phyloP scores from a whole-genome alignment of 1,140 invertebrate species.

The Drosophila punjabiensis region DNA sequence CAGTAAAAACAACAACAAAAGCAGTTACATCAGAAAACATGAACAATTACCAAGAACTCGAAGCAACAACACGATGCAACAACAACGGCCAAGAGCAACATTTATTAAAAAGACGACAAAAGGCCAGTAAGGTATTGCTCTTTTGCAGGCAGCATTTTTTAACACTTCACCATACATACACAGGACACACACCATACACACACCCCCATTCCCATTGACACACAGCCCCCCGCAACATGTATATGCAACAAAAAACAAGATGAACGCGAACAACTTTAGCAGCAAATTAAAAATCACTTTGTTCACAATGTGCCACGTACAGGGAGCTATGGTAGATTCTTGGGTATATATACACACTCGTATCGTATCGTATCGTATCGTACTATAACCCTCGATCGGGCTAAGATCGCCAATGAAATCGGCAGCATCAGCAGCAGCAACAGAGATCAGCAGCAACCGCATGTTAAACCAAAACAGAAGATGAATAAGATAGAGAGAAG shows the following conservation, averaged over 20 bases:
- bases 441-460: conserved; percentile 40
- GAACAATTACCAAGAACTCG: conserved; percentile 11
- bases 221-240: conserved; percentile 31
- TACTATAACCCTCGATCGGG: conserved; percentile 30
- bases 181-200: conserved; percentile 43
- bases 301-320: conserved; percentile 67
- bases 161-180: neutral
- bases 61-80: conserved; percentile 14
- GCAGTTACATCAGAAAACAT: conserved; percentile 7
- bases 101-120: conserved; percentile 49
- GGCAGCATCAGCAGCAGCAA: conserved; percentile 37
- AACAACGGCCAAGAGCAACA: conserved; percentile 49
- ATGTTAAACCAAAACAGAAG: conserved; percentile 40
- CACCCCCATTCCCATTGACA: neutral
- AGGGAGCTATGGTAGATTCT: conserved; percentile 33
- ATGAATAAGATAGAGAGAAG: neutral
- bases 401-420: conserved; percentile 53
- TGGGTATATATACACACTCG: conserved; percentile 23
- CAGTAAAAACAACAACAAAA: neutral
- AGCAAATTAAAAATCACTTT: conserved; percentile 63
- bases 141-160: conserved; percentile 16
- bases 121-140: conserved; percentile 42
- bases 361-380: conserved; percentile 8
- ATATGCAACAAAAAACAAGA: conserved; percentile 39
- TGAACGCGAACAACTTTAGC: conserved; percentile 54